A percentile compares a stretch with the other conserved stretches of the same genome.
Evolutionary conservation across 1,140 invertebrate species (phyloP).

Genomic region (Piezodorus guildinii): DNA sequence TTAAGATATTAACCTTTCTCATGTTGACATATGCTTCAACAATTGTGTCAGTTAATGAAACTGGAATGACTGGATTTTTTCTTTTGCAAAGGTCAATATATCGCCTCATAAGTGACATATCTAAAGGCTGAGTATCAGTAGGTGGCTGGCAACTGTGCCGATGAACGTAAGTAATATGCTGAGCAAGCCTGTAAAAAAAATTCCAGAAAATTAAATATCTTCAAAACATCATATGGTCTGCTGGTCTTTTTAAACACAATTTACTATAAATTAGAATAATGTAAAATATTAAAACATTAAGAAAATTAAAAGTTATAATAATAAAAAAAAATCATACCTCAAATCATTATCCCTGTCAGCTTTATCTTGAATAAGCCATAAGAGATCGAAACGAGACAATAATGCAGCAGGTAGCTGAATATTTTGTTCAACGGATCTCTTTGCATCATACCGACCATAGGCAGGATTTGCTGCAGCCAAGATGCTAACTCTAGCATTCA

Average conservation of each 20-base stretch:
- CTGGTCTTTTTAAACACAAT: too few relatives aligned
- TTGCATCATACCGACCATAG: constrained; percentile 94
- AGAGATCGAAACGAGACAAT: constrained; percentile 91
- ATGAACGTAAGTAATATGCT: constrained; percentile 97
- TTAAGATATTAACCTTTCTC: constrained; percentile 23
- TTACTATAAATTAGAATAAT: too few relatives aligned
- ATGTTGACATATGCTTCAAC: constrained; percentile 50
- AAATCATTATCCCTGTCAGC: constrained; percentile 87
- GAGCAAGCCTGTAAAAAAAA: constrained; percentile 57
- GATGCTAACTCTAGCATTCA: constrained; percentile 77
- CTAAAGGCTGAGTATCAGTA: constrained; percentile 57
- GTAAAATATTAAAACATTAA: too few relatives aligned
- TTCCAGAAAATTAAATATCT: too few relatives aligned
- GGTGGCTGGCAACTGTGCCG: constrained; percentile 81
- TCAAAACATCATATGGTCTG: too few relatives aligned
- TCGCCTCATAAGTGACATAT: constrained; percentile 88
- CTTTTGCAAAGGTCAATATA: constrained; percentile 88
- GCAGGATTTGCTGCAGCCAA: constrained; percentile 98
- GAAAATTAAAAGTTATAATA: too few relatives aligned
- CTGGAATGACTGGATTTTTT: constrained; percentile 77
- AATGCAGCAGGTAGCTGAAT: constrained; percentile 96
- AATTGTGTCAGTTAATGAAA: constrained; percentile 77
- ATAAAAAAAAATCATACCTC: constrained; percentile 35
- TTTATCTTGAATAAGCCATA: constrained; percentile 96
- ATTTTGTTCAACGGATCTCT: constrained; percentile 91